Percentiles rank a stretch among this genome's conserved stretches.
These are phyloP conservation scores for Sebastes diaconus DNA, from an alignment of 2,797 vertebrate species.

Conservation along the genomic window DNA sequence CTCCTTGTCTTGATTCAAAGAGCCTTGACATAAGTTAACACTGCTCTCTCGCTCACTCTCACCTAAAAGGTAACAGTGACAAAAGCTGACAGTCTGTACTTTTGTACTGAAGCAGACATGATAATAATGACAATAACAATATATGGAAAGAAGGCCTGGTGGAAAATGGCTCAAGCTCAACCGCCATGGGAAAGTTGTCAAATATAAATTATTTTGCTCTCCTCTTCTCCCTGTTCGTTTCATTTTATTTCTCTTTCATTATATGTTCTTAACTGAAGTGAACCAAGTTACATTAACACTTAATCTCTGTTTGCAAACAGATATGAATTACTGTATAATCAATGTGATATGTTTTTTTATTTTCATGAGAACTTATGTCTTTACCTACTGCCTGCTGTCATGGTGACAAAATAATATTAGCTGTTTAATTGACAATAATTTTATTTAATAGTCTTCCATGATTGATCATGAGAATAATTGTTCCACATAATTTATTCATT, in stretches of 20 bases:
- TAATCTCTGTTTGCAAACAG: background rate
- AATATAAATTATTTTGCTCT: background rate
- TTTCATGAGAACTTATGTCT: background rate
- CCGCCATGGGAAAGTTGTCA: background rate
- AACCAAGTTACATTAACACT: background rate
- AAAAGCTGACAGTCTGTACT: constrained; percentile 21
- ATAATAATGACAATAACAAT: constrained; percentile 30
- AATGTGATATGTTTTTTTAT: background rate
- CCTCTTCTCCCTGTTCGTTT: background rate
- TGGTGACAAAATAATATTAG: background rate
- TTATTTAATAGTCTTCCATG: background rate
- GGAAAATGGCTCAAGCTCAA: background rate
- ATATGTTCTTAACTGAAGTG: background rate
- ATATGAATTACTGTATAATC: background rate
- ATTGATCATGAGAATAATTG: background rate
- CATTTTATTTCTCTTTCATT: background rate
- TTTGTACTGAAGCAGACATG: constrained; percentile 15
- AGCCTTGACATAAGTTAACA: constrained; percentile 72
- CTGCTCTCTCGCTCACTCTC: constrained; percentile 35
- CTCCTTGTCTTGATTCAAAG: constrained; percentile 72
- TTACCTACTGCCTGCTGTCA: background rate
- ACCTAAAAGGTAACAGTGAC: constrained; percentile 42
- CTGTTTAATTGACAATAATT: background rate
- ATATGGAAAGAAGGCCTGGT: background rate
- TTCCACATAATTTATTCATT: background rate